A percentile compares a stretch with the other conserved stretches of the same genome.
Evolutionary conservation across 1,140 invertebrate species (phyloP).

Genomic region (Drosophila lini): DNA sequence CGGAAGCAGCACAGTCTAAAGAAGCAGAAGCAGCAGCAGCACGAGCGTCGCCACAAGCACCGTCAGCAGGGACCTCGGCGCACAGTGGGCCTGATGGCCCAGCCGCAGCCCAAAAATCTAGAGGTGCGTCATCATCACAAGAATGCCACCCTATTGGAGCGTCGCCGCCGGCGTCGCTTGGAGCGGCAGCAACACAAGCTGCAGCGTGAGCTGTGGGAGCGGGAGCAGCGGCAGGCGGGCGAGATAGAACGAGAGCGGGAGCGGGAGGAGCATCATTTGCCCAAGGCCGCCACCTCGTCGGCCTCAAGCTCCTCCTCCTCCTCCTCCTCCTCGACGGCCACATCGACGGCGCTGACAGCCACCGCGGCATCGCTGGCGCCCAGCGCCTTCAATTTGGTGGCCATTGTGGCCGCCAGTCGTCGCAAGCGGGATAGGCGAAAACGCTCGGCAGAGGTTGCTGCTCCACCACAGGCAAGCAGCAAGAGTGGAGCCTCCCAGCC

Average conservation of each 20-base stretch:
- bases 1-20: slow-evolving; percentile 15
- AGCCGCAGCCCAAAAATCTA: slow-evolving; percentile 74
- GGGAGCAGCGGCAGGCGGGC: slow-evolving; percentile 15
- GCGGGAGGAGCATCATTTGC: slow-evolving; percentile 50
- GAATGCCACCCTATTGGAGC: slow-evolving; percentile 67
- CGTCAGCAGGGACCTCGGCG: slow-evolving; percentile 14
- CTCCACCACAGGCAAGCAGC: not conserved
- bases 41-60: not conserved
- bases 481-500: not conserved
- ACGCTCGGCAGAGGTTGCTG: slow-evolving; percentile 43
- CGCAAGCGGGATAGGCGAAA: slow-evolving; percentile 78
- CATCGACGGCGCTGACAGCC: slow-evolving; percentile 60
- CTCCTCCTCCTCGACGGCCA: slow-evolving; percentile 54
- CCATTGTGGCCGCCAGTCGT: slow-evolving; percentile 75
- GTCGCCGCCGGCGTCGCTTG: slow-evolving; percentile 51
- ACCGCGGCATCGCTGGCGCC: slow-evolving; percentile 76
- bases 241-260: slow-evolving; percentile 7
- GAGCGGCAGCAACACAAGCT: slow-evolving; percentile 53
- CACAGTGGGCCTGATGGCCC: slow-evolving; percentile 45
- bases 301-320: slow-evolving; percentile 66
- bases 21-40: slow-evolving; percentile 20
- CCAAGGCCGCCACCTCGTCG: slow-evolving; percentile 67
- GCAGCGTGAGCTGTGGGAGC: slow-evolving; percentile 37
- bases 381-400: slow-evolving; percentile 74
- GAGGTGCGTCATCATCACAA: slow-evolving; percentile 72